phyloP scores from a whole-genome alignment of 2,113 vertebrate genomes.

The Ceyx melanurus region DNA sequence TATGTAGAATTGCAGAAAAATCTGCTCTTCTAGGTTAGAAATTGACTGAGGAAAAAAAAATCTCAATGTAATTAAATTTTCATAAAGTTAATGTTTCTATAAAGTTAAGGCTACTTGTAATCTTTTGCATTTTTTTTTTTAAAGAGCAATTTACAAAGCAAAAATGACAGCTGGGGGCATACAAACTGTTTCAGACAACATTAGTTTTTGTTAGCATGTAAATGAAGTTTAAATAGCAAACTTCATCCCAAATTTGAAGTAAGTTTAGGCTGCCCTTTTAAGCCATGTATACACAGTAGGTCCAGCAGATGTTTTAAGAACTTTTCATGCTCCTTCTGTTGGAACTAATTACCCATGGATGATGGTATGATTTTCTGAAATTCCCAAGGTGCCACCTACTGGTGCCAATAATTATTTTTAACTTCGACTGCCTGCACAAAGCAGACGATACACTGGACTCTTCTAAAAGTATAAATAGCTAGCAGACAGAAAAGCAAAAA shows the following conservation, averaged over 20 bases:
- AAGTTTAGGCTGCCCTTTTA: background rate
- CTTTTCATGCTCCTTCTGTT: background rate
- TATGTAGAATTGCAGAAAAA: fast-evolving
- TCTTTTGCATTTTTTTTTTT: background rate
- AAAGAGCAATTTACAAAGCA: background rate
- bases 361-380: background rate
- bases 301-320: background rate
- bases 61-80: background rate
- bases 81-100: background rate
- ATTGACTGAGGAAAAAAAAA: too few species aligned
- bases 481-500: background rate
- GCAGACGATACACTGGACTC: background rate
- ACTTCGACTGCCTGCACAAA: background rate
- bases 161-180: background rate
- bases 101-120: background rate
- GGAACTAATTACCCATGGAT: background rate
- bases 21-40: background rate
- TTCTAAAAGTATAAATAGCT: background rate
- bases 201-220: background rate
- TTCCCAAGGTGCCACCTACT: slow-evolving; percentile 44
- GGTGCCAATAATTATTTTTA: slow-evolving; percentile 12
- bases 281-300: background rate
- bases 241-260: background rate
- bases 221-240: background rate
- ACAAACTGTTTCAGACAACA: fast-evolving